These are phyloP conservation scores for Eupeodes luniger DNA, from an alignment of 2,888 invertebrate species.

Conservation along the genomic window DNA sequence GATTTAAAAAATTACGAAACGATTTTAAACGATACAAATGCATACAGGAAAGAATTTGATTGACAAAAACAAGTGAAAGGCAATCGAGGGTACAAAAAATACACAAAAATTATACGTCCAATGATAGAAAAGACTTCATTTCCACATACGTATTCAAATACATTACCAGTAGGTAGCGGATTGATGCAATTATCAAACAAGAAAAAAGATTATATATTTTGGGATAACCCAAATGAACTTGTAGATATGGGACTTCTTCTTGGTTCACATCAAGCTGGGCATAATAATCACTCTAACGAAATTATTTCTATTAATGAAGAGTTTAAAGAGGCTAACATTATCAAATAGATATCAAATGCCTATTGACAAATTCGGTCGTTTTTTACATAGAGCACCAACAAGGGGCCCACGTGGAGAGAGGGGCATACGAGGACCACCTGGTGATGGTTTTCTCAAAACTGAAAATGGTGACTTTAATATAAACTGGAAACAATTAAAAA, in stretches of 20 bases:
- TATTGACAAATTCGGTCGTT: neutral
- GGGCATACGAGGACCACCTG: neutral
- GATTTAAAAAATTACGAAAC: neutral
- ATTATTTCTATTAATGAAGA: neutral
- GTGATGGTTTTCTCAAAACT: neutral
- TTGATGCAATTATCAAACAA: slow-evolving; percentile 45
- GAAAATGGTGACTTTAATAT: neutral
- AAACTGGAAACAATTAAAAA: neutral
- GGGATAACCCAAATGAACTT: too few relatives aligned
- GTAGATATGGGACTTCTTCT: neutral
- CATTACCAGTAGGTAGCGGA: too few relatives aligned
- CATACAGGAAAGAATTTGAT: slow-evolving; percentile 36
- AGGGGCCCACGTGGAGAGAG: neutral
- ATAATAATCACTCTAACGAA: neutral
- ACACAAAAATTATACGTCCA: too few relatives aligned
- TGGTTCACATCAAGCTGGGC: neutral
- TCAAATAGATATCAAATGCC: neutral
- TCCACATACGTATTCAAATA: too few relatives aligned
- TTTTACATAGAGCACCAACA: neutral
- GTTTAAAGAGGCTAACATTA: neutral
- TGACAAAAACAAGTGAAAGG: too few relatives aligned
- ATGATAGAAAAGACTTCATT: too few relatives aligned
- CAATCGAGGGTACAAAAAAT: too few relatives aligned
- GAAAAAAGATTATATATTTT: neutral
- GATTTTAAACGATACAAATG: neutral